A percentile compares a stretch with the other conserved stretches of the same genome.
Evolutionary conservation across 2,888 invertebrate genomes (phyloP).

Genomic region (Frankliniella fusca): DNA sequence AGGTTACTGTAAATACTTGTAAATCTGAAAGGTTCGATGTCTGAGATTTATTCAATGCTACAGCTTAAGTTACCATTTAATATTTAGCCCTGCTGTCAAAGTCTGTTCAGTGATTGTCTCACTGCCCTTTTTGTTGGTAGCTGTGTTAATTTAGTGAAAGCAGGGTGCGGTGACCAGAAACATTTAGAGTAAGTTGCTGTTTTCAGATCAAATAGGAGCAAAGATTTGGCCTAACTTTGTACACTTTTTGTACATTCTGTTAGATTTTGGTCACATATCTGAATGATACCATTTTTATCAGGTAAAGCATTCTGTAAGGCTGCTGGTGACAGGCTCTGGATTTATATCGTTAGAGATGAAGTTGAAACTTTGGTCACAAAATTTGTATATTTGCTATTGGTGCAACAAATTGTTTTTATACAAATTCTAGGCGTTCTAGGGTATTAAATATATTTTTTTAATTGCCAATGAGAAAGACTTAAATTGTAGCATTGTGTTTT

Average conservation of each 20-base stretch:
- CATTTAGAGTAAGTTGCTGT: constrained; percentile 9
- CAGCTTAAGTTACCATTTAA: constrained; percentile 11
- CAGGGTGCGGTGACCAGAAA: constrained; percentile 19
- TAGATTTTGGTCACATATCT: constrained; percentile 21
- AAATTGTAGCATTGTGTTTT: constrained; percentile 10
- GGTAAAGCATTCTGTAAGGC: neutral
- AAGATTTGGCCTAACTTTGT: constrained; percentile 2
- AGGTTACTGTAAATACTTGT: neutral
- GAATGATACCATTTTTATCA: constrained; percentile 4
- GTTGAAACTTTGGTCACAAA: neutral
- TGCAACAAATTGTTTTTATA: constrained; percentile 25
- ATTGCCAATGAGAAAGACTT: constrained; percentile 25
- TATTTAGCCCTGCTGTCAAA: constrained; percentile 15
- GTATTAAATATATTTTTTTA: constrained; percentile 24
- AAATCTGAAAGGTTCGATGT: neutral
- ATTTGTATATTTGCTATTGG: constrained; percentile 1
- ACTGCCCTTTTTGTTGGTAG: neutral
- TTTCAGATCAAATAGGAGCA: neutral
- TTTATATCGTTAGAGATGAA: neutral
- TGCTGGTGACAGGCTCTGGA: neutral
- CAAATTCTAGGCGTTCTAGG: constrained; percentile 12
- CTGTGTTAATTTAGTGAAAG: constrained; percentile 20
- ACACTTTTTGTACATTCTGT: neutral
- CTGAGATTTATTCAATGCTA: neutral
- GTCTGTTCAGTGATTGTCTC: constrained; percentile 11